Conservation (phyloP, 2,113 vertebrate species). For the Pitta sordida region DNA sequence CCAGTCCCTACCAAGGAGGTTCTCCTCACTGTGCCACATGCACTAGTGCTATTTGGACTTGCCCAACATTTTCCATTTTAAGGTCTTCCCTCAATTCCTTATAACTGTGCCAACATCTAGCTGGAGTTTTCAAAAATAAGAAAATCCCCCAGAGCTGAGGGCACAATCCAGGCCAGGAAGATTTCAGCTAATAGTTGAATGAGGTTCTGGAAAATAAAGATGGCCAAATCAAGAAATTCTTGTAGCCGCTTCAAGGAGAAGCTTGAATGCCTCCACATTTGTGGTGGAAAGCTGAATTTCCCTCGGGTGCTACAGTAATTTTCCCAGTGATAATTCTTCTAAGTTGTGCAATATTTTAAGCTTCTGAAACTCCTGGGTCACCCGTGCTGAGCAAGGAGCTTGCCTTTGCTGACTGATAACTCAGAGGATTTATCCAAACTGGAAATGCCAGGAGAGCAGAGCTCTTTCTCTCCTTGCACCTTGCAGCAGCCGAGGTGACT, state of each 20-base stretch:
- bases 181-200: not conserved
- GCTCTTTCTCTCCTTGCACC: not conserved
- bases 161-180: not conserved
- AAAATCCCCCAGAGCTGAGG: not conserved
- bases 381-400: not conserved
- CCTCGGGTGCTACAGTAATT: conserved; percentile 6
- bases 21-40: fast-evolving
- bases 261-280: not conserved
- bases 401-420: not conserved
- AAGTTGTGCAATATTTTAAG: conserved; percentile 49
- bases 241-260: conserved; percentile 18
- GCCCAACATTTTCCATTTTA: conserved; percentile 25
- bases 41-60: not conserved
- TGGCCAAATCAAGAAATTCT: conserved; percentile 15
- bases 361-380: conserved; percentile 10
- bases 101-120: not conserved
- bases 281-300: not conserved
- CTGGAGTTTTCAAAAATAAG: not conserved
- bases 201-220: not conserved
- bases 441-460: not conserved
- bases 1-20: not conserved
- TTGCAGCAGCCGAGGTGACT: not conserved
- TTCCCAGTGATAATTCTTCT: conserved; percentile 54
- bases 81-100: not conserved
- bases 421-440: not conserved